These are phyloP conservation scores for Aphelinus certus DNA, from an alignment of 1,140 invertebrate species.

Conservation along the genomic window DNA sequence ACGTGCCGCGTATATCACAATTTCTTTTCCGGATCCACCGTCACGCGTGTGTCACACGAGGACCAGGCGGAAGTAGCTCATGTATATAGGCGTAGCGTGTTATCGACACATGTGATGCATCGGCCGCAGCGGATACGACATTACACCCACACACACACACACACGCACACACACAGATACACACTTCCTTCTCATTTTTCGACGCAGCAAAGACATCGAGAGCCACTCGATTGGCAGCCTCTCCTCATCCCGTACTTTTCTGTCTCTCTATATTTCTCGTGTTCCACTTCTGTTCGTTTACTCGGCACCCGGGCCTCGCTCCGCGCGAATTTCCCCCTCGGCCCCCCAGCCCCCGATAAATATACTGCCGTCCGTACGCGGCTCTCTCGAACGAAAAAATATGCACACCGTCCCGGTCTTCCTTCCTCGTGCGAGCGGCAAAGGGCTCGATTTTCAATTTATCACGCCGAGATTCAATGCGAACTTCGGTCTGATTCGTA, in stretches of 20 bases:
- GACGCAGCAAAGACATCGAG: conserved; percentile 18
- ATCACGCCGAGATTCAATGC: neutral
- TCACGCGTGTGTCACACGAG: neutral
- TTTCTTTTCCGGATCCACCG: neutral
- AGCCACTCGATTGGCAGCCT: conserved; percentile 26
- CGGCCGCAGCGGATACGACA: too few species aligned
- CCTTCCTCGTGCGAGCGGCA: neutral
- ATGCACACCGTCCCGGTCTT: neutral
- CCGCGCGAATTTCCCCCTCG: too few species aligned
- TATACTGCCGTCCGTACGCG: too few species aligned
- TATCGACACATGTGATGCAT: conserved; percentile 18
- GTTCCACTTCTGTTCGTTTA: neutral
- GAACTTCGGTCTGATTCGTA: neutral
- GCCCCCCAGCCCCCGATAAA: too few species aligned
- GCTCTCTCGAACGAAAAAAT: conserved; percentile 3
- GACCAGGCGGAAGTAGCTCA: neutral
- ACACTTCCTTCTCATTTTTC: neutral
- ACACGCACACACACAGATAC: too few species aligned
- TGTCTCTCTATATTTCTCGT: neutral
- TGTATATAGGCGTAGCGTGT: conserved; percentile 5
- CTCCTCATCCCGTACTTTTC: neutral
- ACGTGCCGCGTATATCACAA: neutral
- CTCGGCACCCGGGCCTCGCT: neutral
- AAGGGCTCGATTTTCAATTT: neutral
- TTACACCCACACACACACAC: too few species aligned